Evolutionary conservation across 2,113 vertebrate genomes (phyloP), one percentile per base, ranked within the genome.

Genomic region (Oostethus manadensis): DNA sequence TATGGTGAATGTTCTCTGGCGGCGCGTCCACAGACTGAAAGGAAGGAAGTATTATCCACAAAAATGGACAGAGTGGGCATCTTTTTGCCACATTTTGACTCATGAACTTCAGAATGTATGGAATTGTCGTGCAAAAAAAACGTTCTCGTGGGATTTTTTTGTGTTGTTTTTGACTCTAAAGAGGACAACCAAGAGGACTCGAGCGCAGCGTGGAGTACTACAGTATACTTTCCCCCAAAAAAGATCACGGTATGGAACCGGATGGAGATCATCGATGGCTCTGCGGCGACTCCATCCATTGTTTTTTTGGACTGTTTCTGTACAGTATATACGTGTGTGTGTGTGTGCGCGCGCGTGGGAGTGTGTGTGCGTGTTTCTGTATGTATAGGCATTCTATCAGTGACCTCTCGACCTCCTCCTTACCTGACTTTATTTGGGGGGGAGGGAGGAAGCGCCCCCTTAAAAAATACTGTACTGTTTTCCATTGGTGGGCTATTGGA

Each of bases 331-430:
- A 93, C 92, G 92, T 93, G 82, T 87, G 92, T n/a, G 88, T 89
- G 94, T 90, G 90, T 90, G 92, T 92, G 81, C 79, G 87, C 73
- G 85, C 87, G 84, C 86, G 87, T 89, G 85, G 91, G 91, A 3
- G 70, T 94, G 93, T 94, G 96, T 92, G 91, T 87, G 94, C 96
- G 93, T 80, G 84, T 84, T 82, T 81, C 80, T 80, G 86, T 88
- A 78, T 85, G 87, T 87, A 97, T 97, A 97, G 96, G 95, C 94
- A 97, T 95, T 96, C 94, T 97, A 97, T 94, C 95, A 94, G 93
- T 98, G 94, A 95, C 92, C 89, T 90, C 87, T 91, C 78, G 83
- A 81, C 77, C 38, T 42, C 84, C 87, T 83, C 87, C 82, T 75
- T 79, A 65, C 85, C 86, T 78, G 73, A 70, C 79, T 88, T 88